A percentile compares a stretch with the other conserved stretches of the same genome.
These are phyloP conservation scores for Cheilinus undulatus DNA, from an alignment of 2,113 vertebrate genomes.

Conservation along the genomic window DNA sequence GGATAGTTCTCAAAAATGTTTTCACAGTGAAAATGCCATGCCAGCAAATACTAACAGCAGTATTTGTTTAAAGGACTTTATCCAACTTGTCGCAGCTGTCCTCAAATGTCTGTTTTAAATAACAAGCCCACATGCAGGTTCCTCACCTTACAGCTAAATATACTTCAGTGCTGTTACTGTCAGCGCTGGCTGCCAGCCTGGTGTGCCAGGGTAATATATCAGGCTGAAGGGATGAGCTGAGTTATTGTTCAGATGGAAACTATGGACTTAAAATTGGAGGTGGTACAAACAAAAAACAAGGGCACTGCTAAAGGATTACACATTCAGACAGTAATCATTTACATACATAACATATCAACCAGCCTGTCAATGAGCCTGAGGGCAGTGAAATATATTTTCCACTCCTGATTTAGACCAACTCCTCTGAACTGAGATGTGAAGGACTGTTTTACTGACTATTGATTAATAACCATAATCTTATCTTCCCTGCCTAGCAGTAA, in stretches of 20 bases:
- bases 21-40: neutral
- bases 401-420: conserved; percentile 2
- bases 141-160: neutral
- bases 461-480: neutral
- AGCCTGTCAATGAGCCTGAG: neutral
- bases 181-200: neutral
- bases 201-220: conserved; percentile 17
- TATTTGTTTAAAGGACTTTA: neutral
- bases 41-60: neutral
- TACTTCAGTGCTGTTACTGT: neutral
- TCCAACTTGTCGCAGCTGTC: neutral
- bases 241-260: neutral
- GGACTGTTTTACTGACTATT: neutral
- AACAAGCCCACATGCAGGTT: neutral
- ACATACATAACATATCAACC: neutral
- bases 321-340: neutral
- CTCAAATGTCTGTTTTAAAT: neutral
- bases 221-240: conserved; percentile 6
- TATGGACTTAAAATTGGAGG: neutral
- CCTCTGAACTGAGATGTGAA: neutral
- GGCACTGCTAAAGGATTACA: conserved; percentile 8
- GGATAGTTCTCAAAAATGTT: too few relatives aligned
- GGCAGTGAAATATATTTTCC: neutral
- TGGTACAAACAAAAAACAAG: conserved; percentile 1
- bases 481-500: too few relatives aligned